Percentiles rank a stretch among this genome's conserved stretches.
Evolutionary conservation across 2,113 vertebrate species (phyloP).

Genomic region (Phylloscopus trochiloides): DNA sequence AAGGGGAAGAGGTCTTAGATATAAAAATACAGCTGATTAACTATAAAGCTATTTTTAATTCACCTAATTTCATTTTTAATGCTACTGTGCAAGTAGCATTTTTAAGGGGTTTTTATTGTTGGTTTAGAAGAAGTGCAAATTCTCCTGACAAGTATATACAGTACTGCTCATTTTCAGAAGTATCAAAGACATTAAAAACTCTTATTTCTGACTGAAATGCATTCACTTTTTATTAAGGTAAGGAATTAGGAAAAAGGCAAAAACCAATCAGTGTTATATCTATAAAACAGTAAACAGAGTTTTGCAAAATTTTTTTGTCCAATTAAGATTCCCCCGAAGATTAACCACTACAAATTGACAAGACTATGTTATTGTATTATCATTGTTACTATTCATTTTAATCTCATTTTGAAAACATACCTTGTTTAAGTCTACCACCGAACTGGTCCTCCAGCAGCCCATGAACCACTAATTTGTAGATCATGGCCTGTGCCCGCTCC

Average conservation of each 20-base stretch:
- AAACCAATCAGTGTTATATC: background rate
- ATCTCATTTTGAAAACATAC: slow-evolving; percentile 57
- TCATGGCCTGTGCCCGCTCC: slow-evolving; percentile 94
- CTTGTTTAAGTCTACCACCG: slow-evolving; percentile 81
- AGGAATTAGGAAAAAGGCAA: background rate
- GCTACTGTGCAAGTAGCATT: background rate
- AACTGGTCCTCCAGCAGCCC: slow-evolving; percentile 90
- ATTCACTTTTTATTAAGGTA: background rate
- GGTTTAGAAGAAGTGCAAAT: background rate
- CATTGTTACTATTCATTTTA: background rate
- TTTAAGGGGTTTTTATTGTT: background rate
- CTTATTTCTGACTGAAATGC: background rate
- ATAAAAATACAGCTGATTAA: background rate
- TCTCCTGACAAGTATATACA: background rate
- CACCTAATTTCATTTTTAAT: background rate
- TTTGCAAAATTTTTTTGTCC: background rate
- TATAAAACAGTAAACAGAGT: background rate
- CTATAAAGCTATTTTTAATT: background rate
- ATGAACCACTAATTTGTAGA: slow-evolving; percentile 93
- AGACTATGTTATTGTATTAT: background rate
- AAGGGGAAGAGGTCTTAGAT: background rate
- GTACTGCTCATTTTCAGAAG: background rate
- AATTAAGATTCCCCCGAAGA: background rate
- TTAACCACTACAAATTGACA: background rate
- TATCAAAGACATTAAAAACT: background rate